phyloP scores from a whole-genome alignment of 1,140 invertebrate species.

The Anoplolepis gracilipes region DNA sequence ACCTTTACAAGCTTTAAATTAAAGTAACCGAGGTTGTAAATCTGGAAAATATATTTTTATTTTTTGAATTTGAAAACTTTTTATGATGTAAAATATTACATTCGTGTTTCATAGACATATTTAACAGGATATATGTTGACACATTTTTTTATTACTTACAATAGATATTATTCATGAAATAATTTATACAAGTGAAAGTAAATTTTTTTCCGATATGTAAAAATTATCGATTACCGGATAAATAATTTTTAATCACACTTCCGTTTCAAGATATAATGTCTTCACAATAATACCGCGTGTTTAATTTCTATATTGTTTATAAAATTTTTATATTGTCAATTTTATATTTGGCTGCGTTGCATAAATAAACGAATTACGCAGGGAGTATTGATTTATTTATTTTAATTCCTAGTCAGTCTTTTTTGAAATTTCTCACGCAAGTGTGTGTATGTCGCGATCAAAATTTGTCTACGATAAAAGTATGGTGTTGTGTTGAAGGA shows the following conservation, averaged over 20 bases:
- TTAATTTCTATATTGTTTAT: constrained; percentile 12
- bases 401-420: too few relatives aligned
- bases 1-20: not conserved
- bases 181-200: constrained; percentile 23
- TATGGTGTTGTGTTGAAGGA: not conserved
- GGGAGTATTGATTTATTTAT: too few relatives aligned
- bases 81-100: too few relatives aligned
- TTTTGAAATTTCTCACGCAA: too few relatives aligned
- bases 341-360: constrained; percentile 17
- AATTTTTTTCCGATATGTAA: constrained; percentile 26
- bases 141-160: not conserved
- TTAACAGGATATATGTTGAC: not conserved
- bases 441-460: not conserved
- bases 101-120: not conserved
- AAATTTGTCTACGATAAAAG: not conserved
- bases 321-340: too few relatives aligned
- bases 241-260: constrained; percentile 40
- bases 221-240: constrained; percentile 13
- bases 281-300: not conserved
- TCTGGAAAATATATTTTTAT: not conserved
- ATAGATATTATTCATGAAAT: constrained; percentile 20
- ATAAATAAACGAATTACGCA: not conserved
- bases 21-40: not conserved
- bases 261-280: constrained; percentile 19
- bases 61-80: not conserved